Base-by-base conservation (phyloP, 2,888 invertebrate genomes). In the Carterocephalus palaemon region DNA sequence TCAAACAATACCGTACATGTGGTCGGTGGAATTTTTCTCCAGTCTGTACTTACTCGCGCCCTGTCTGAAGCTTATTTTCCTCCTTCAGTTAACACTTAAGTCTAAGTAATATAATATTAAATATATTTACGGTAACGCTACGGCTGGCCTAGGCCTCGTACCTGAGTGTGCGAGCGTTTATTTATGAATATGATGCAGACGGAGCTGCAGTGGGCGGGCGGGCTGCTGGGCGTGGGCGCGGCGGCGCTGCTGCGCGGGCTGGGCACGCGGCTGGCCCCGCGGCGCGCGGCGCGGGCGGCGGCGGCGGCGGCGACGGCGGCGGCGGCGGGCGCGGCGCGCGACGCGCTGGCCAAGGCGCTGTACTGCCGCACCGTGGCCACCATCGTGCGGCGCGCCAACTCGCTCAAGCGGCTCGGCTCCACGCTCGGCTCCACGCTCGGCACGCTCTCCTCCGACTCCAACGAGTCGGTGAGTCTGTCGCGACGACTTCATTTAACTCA, bases 331-430 rank as follows among this genome's bases (percentile, higher is more conserved):
- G 92, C 89, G 94, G 97, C 58, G 95, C 97, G 82, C 93, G 95
- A 47, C 87, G 97, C 59, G 95, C 81, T 96, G 54, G 95, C 95
- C n/a, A 95, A 95, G 80, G 96, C 97, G 9, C 89, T 98, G 19
- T 98, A 97, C 80, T 96, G 96, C 73, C 93, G 97, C 58, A 97
- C 97, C 5, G 96, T 97, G 9, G 96, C 96, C 9, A 97, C 97
- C 12, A 96, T 98, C 60, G 95, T 97, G 16, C 90, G 97, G 20
- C 89, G 97, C 62, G 96, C 97, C 41, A 98, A 98, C 76, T 97
- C 96, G 62, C 88, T 97, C 20, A 96, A 96, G 79, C 89, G 94
- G 0, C 86, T 95, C 32, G 40, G 40, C 32, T 40, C 40, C 31
- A 94, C 94, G n/a, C n/a, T n/a, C n/a, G 95, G 95, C 23, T 94